Conservation (phyloP, 2,888 invertebrate genomes). For the Endomychus coccineus region DNA sequence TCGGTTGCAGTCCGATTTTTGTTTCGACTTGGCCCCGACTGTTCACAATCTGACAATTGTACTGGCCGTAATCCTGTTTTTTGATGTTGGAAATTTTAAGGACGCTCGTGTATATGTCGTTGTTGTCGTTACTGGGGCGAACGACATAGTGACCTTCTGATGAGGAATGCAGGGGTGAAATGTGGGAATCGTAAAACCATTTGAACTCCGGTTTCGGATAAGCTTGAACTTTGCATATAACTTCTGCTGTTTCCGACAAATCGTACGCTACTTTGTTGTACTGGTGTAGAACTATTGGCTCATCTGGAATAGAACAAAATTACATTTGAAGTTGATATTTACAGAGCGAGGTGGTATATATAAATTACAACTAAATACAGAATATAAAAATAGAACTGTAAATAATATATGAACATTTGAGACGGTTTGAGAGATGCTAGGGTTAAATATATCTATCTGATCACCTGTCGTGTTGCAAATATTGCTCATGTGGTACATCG, state of each 20-base stretch:
- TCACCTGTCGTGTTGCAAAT: too few relatives aligned
- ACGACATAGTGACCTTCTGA: slow-evolving; percentile 83
- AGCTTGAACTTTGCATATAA: slow-evolving; percentile 82
- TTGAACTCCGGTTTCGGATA: slow-evolving; percentile 90
- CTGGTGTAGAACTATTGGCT: slow-evolving; percentile 77
- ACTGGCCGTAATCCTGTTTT: slow-evolving; percentile 84
- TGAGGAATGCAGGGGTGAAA: slow-evolving; percentile 66
- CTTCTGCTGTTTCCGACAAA: slow-evolving; percentile 74
- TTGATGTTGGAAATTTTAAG: slow-evolving; percentile 66
- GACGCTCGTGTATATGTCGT: slow-evolving; percentile 79
- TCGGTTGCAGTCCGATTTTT: slow-evolving; percentile 72
- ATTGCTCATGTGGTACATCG: too few relatives aligned
- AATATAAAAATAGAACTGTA: too few relatives aligned
- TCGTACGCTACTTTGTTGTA: slow-evolving; percentile 86
- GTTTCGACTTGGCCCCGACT: slow-evolving; percentile 69
- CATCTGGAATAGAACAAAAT: slow-evolving; percentile 49
- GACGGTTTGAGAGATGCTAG: too few relatives aligned
- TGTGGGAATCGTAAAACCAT: slow-evolving; percentile 77
- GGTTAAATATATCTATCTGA: too few relatives aligned
- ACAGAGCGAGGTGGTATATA: too few relatives aligned
- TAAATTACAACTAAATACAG: too few relatives aligned
- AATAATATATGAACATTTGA: too few relatives aligned
- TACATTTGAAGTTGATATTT: too few relatives aligned
- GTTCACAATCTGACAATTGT: slow-evolving; percentile 82
- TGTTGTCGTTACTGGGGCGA: slow-evolving; percentile 70